Evolutionary conservation across 1,140 invertebrate genomes (phyloP), one percentile per base, ranked within the genome.

Genomic region (Rhyzopertha dominica): DNA sequence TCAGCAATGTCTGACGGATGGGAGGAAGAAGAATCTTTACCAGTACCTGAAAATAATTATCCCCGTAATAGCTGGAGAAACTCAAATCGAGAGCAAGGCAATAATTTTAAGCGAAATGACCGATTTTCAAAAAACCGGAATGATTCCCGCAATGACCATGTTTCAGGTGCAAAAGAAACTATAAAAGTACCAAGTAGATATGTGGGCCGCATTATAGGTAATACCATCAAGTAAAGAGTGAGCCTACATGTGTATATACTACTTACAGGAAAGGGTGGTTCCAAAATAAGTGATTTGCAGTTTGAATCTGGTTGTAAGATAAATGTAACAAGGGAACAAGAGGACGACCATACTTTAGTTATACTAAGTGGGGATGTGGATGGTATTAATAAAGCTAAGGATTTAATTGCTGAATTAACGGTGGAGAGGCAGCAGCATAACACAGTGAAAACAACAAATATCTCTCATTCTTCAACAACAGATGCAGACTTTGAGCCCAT

Each of bases 261-360:
- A 13, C 8, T 45, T 34, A 22, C 4, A 52, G 87, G 86, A 0
- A 80, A 74, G 67, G 80, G 82, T 24, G 86, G 86, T 1, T 72
- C 68, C 1, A 86, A 84, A 64, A 88, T 90, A n/a, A 74, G 72
- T 54, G 81, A 87, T 53, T 56, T 90, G 0, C 72, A 87, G 66
- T 71, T 72, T n/a, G 61, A 74, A 29, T 79, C 73, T 56, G 73
- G 72, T 2, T 74, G 78, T 17, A 67, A 54, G 37, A 80, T 83
- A 34, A 72, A 57, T 29, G 54, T 65, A 5, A 59, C 53, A 4
- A 63, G 60, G 39, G 58, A 67, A 19, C 67, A 65, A 3, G 62
- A 71, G n/a, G 56, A 54, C 42, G 56, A 63, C n/a, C 58, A 67
- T 17, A 74, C 74, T 2, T 38, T 69, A 14, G 58, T 80, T 1